Evolutionary conservation across 1,140 invertebrate species (phyloP), one percentile per base, ranked within the genome.

Genomic region (Hirudo medicinalis): DNA sequence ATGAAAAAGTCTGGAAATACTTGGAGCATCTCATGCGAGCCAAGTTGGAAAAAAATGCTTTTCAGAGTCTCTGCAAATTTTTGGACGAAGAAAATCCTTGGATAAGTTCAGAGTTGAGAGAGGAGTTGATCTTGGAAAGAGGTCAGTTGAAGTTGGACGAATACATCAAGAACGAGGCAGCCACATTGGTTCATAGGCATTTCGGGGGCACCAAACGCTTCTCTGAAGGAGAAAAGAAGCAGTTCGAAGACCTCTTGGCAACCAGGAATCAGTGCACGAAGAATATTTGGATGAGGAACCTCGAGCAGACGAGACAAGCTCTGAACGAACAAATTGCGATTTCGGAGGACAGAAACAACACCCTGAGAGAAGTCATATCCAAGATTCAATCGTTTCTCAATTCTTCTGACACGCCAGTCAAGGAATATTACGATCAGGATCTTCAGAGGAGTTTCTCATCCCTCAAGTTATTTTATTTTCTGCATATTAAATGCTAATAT

Each of bases 81-180:
- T 53, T 70, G n/a, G 69, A 70, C 36, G 69, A 70, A 36, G 32
- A 70, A 49, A 36, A 70, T 54, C 69, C 69, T 25, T 70, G 69
- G 69, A 25, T 70, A 19, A 49, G 69, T n/a, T 36, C 32, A 13
- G 69, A 70, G 25, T 49, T 70, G 22, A 36, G 69, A 54, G 69
- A 53, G 25, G 69, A 70, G 69, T 49, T 70, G 69, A 40, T 49
- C 22, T 17, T 70, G 36, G 69, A 70, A 32, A 70, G 25, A 49
- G 22, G 49, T 25, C 43, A 70, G 53, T 53, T 70, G 69, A 25
- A 70, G 53, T 25, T 70, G 40, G 69, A 70, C 25, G 69, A 70
- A 6, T 70, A 70, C 69, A 49, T 70, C 32, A 36, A 49, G 36
- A 70, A 70, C 17, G 69, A 70, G 69, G 69, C 69, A 27, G 19